Percentiles rank a stretch among this genome's conserved stretches.
Conservation (phyloP, 2,113 vertebrate genomes). For the Poeciliopsis occidentalis region DNA sequence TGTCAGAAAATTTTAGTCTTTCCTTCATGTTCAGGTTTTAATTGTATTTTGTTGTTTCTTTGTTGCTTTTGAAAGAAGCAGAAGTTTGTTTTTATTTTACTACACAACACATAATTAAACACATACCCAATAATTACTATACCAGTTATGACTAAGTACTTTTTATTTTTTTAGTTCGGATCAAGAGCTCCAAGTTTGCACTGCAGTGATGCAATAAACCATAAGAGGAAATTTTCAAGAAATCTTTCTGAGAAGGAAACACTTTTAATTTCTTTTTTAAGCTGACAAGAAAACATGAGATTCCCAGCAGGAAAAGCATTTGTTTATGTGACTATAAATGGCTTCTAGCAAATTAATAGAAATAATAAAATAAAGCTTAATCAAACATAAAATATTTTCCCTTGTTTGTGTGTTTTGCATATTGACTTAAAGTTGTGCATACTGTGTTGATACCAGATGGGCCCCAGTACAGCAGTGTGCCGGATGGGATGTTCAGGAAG, state of each 20-base stretch:
- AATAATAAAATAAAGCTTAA: not conserved
- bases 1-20: no score
- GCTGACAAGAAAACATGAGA: no score
- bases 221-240: no score
- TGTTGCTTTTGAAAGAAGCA: not conserved
- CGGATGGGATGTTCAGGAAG: slow-evolving; percentile 94
- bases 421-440: not conserved
- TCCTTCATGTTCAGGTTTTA: not conserved
- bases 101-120: not conserved
- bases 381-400: not conserved
- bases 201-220: not conserved
- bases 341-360: no score
- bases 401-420: slow-evolving; percentile 3
- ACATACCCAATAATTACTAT: no score
- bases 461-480: slow-evolving; percentile 76
- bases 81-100: not conserved
- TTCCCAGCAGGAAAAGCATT: no score
- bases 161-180: not conserved
- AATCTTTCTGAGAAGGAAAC: no score
- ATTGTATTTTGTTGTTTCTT: not conserved
- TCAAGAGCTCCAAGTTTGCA: not conserved
- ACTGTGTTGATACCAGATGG: slow-evolving; percentile 77
- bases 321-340: no score
- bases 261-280: no score
- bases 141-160: no score